A percentile compares a stretch with the other conserved stretches of the same genome.
Evolutionary conservation across 2,113 vertebrate genomes (phyloP).

Genomic region (Catharus fuscescens): DNA sequence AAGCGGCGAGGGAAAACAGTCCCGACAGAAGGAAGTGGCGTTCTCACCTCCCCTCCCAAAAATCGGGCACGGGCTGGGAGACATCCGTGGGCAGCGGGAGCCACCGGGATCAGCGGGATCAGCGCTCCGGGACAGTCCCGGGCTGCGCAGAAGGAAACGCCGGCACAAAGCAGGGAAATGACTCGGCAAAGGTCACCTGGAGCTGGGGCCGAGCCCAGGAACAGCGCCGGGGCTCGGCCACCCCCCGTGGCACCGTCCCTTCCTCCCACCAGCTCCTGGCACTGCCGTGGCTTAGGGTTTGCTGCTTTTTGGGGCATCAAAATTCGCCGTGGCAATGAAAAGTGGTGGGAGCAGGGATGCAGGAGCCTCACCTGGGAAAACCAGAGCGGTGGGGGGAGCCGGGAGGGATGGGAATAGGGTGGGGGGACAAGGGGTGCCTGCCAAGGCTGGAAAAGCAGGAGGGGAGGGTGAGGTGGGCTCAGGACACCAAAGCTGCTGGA

Average conservation of each 20-base stretch:
- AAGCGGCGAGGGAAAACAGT: not conserved
- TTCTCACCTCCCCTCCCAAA: not conserved
- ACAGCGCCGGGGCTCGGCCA: not conserved
- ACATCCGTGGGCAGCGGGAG: not conserved
- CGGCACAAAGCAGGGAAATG: slow-evolving; percentile 60
- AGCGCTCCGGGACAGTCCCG: not conserved
- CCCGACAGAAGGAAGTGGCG: not conserved
- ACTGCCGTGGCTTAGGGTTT: too few species aligned
- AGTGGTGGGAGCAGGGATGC: not conserved
- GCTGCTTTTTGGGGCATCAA: not conserved
- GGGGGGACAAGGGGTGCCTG: rapidly evolving
- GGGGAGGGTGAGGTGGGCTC: not conserved
- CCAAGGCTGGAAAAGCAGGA: not conserved
- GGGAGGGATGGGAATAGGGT: not conserved
- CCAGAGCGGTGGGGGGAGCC: not conserved
- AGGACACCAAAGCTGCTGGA: not conserved
- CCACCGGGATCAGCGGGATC: not conserved
- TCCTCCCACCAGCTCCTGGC: rapidly evolving
- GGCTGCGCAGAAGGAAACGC: not conserved
- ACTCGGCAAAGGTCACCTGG: slow-evolving; percentile 40
- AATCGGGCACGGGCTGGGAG: not conserved
- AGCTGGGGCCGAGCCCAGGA: not conserved
- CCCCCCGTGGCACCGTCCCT: not conserved
- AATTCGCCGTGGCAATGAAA: rapidly evolving
- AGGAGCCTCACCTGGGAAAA: not conserved